Evolutionary conservation across 2,797 vertebrate species (phyloP), one percentile per base, ranked within the genome.

Genomic region (Tolypeutes matacus): DNA sequence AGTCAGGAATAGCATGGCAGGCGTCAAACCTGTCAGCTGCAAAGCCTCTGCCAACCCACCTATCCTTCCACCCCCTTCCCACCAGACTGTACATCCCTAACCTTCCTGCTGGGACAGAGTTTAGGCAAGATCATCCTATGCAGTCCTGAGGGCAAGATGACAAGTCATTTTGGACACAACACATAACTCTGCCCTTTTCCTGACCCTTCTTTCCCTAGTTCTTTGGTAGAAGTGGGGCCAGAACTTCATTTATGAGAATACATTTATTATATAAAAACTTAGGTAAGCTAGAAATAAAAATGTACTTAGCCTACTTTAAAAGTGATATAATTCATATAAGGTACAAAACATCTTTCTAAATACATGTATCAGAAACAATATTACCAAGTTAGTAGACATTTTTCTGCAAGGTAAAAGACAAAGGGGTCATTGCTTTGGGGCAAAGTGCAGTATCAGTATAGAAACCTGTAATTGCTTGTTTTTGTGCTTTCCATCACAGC

Each of bases 141-240:
- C 34, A 13, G 65, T 29, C 67, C 15, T 15, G 23, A 36, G 31
- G 9, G 39, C 31, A 7, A 23, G 17, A 15, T 29, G 64, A 60
- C 39, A 27, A 20, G 2, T 21, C 15, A 31, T 0, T 0, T 0
- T 27, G 23, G 49, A 4, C 4, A 21, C 56, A 18, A 7, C 15
- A 39, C 39, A 13, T 4, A 14, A 14, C 86, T 17, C 42, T 18
- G 9, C 34, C 14, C 34, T n/a, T 20, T 11, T 13, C 80, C 27
- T 23, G 14, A 15, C 17, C 18, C 34, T 64, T 53, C 18, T 42
- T 29, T 10, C 23, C 0, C 20, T n/a, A 7, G 39, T 64, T 56
- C 27, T 20, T 3, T 18, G 42, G 21, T 58, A n/a, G 49, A 27
- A 15, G 27, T n/a, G 18, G 20, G 84, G 42, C 6, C 29, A 49